Conservation (phyloP, 53 echinoderm and acorn worm species). For the Henricia sp. region DNA sequence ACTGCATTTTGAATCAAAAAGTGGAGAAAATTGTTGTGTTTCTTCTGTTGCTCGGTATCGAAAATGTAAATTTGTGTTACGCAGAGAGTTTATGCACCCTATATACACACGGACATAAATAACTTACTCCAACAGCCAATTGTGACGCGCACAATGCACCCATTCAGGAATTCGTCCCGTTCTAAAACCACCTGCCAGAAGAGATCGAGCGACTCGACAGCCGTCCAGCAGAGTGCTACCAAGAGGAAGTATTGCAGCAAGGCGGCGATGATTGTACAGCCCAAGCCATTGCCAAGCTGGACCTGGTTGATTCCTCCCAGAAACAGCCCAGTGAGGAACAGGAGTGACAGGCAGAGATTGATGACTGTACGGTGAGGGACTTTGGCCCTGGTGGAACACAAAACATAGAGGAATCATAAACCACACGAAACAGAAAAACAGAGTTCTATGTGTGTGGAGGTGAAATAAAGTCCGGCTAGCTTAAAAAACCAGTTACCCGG, state of each 20-base stretch:
- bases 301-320: conserved; percentile 59
- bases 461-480: too few relatives aligned
- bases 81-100: too few relatives aligned
- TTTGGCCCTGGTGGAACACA: conserved; percentile 19
- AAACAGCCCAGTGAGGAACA: conserved; percentile 46
- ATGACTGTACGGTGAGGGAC: conserved; percentile 53
- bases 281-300: conserved; percentile 27
- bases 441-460: too few relatives aligned
- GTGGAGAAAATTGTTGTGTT: too few relatives aligned
- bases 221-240: conserved; percentile 50
- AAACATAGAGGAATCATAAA: too few relatives aligned
- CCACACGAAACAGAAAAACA: too few relatives aligned
- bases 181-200: conserved; percentile 51
- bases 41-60: too few relatives aligned
- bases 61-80: too few relatives aligned
- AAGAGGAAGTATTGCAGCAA: conserved; percentile 57
- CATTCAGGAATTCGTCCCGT: conserved; percentile 40
- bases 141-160: conserved; percentile 22
- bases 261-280: conserved; percentile 47
- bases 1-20: too few relatives aligned
- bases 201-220: conserved; percentile 51
- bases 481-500: too few relatives aligned
- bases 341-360: conserved; percentile 48
- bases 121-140: conserved; percentile 49
- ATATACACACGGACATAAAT: too few relatives aligned